Percentiles rank a stretch among this genome's conserved stretches.
Evolutionary conservation across 2,113 vertebrate species (phyloP).

Genomic region (Zosterops borbonicus): DNA sequence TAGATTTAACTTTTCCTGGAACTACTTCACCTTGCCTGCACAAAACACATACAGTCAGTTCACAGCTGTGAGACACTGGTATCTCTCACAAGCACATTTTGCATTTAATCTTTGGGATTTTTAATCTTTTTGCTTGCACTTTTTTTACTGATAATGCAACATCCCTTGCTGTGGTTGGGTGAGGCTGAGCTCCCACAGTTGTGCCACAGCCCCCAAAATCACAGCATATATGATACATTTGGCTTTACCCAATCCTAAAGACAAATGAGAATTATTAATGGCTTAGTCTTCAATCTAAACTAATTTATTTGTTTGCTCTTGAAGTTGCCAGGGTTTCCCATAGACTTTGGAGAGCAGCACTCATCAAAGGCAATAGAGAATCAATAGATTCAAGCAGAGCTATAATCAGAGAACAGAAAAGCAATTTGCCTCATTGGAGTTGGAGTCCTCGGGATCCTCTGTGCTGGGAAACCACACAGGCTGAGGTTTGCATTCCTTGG

Average conservation of each 20-base stretch:
- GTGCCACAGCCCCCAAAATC: background rate
- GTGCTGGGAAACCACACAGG: background rate
- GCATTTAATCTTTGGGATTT: background rate
- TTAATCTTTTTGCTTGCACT: background rate
- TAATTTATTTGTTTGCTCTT: background rate
- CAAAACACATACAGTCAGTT: background rate
- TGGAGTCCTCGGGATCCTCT: background rate
- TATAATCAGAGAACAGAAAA: background rate
- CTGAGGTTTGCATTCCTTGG: background rate
- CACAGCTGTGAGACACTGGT: background rate
- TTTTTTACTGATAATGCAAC: background rate
- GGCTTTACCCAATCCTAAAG: background rate
- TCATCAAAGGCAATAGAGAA: background rate
- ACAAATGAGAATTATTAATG: background rate
- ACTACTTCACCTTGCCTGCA: background rate
- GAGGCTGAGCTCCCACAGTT: background rate
- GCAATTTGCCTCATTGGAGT: background rate
- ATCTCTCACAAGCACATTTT: background rate
- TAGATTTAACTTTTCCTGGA: background rate
- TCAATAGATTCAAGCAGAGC: background rate
- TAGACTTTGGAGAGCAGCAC: background rate
- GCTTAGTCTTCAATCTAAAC: background rate
- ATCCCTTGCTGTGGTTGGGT: background rate
- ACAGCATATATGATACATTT: background rate
- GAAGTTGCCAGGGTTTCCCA: background rate